These are phyloP conservation scores for Sarcophaga bullata DNA, from an alignment of 1,140 invertebrate species.

Conservation along the genomic window DNA sequence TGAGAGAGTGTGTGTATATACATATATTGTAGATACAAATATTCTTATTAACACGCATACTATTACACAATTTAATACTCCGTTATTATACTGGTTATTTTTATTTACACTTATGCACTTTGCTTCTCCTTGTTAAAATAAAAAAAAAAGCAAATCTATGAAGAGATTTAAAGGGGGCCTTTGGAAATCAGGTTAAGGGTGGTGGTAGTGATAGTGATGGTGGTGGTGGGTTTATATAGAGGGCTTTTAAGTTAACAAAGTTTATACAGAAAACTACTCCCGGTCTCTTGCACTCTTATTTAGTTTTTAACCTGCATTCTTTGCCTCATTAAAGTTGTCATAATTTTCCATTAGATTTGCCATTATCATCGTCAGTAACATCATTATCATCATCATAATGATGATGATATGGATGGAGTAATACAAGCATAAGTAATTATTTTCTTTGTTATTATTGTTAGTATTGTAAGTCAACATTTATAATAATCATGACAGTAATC, in stretches of 20 bases:
- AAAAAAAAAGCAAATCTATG: too few species aligned
- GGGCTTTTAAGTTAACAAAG: background rate
- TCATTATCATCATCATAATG: background rate
- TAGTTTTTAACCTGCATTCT: slow-evolving; percentile 39
- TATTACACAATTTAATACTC: background rate
- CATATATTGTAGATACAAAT: background rate
- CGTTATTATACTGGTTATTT: background rate
- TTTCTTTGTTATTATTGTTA: slow-evolving; percentile 26
- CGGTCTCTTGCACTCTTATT: background rate
- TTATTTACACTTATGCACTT: slow-evolving; percentile 9
- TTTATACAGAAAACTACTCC: background rate
- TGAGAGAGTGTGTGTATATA: background rate
- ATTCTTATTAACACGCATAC: background rate
- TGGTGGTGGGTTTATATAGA: background rate
- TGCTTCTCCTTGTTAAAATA: background rate
- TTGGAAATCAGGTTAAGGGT: too few species aligned
- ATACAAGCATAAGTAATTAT: slow-evolving; percentile 25
- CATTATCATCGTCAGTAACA: slow-evolving; percentile 1
- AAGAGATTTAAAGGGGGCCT: too few species aligned
- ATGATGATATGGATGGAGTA: background rate
- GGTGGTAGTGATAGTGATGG: background rate
- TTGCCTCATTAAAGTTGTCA: slow-evolving; percentile 41
- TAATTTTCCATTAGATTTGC: slow-evolving; percentile 40
- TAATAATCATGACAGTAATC: slow-evolving; percentile 29
- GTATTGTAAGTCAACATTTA: slow-evolving; percentile 37